Evolutionary conservation across 2,113 vertebrate genomes (phyloP), one percentile per base, ranked within the genome.

Genomic region (Laterallus jamaicensis): DNA sequence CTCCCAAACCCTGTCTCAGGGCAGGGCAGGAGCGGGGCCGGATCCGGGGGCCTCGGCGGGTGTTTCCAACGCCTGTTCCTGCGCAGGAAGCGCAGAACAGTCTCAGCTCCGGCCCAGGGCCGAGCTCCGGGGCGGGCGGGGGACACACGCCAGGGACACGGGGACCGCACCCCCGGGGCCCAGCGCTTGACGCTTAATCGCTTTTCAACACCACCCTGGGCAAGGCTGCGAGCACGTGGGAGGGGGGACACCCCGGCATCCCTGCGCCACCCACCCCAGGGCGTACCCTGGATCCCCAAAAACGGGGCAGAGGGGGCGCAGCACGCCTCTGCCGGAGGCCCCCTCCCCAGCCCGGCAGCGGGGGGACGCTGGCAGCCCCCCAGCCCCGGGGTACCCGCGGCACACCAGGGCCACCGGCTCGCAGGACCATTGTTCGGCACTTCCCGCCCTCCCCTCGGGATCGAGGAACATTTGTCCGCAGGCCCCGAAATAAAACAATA

Each of bases 391-490:
- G 50, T 18, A 35, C 88, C 6, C 20, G 4, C 4, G 6, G 88
- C 29, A 2, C 83, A 44, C 83, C 6, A 3, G 92, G 81, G 74
- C 90, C 5, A 2, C 67, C 2, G 20, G 49, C 82, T 88, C 16
- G 0, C 83, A 52, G 82, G 37, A 91, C 94, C 91, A 97, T 96
- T 97, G 96, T 96, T 96, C 44, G 5, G 60, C 49, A 81, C 86
- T 97, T 96, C 95, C 96, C 94, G 76, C 95, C 93, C 31, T 82
- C 91, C 91, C 95, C 91, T 91, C 77, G 89, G 93, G 89, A 97
- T 35, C 11, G 83, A 71, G 73, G 81, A 88, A 42, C 37, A 68
- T 74, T 91, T 88, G 89, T 86, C 63, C 8, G 0, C 68, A 86
- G 44, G 94, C 83, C 86, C 86, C 64, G 4, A 73, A 86, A 93